Evolutionary conservation across 2,113 vertebrate species (phyloP).

Genomic region (Hydropotes inermis): DNA sequence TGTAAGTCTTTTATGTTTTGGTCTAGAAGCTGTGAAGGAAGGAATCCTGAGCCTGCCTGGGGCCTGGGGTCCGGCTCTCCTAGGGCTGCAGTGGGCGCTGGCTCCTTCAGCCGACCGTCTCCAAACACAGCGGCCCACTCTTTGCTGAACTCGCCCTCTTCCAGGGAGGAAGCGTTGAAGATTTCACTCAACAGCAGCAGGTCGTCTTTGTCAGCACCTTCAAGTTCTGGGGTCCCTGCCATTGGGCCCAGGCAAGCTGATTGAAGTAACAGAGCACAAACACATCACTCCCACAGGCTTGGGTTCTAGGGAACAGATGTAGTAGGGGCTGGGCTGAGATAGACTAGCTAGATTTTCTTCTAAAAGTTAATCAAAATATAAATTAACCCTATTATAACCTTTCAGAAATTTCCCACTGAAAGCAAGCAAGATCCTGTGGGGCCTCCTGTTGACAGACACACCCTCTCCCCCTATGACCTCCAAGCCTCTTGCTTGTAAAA

Average conservation of each 20-base stretch:
- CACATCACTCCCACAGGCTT: background rate
- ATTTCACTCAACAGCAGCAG: conserved; percentile 91
- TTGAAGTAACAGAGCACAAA: background rate
- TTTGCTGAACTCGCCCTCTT: conserved; percentile 88
- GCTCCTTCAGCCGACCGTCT: conserved; percentile 73
- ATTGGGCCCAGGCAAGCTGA: conserved; percentile 79
- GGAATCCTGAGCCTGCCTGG: conserved; percentile 83
- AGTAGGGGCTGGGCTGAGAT: background rate
- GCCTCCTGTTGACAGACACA: background rate
- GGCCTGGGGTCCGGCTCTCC: conserved; percentile 79
- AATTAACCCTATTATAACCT: background rate
- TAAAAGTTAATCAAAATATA: background rate
- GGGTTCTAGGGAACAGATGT: background rate
- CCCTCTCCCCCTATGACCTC: background rate
- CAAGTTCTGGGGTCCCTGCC: conserved; percentile 74
- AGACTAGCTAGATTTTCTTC: background rate
- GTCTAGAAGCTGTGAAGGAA: conserved; percentile 95
- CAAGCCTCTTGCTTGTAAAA: background rate
- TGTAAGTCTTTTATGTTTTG: conserved; percentile 88
- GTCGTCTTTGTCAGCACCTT: conserved; percentile 85
- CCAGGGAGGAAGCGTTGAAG: conserved; percentile 87
- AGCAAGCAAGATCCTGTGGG: background rate
- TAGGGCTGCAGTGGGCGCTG: background rate
- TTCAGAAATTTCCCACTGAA: background rate
- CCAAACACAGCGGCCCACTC: conserved; percentile 94